Evolutionary conservation across 92 coral and sea anemone genomes (phyloP).

Genomic region (Epizoanthus stellaris): DNA sequence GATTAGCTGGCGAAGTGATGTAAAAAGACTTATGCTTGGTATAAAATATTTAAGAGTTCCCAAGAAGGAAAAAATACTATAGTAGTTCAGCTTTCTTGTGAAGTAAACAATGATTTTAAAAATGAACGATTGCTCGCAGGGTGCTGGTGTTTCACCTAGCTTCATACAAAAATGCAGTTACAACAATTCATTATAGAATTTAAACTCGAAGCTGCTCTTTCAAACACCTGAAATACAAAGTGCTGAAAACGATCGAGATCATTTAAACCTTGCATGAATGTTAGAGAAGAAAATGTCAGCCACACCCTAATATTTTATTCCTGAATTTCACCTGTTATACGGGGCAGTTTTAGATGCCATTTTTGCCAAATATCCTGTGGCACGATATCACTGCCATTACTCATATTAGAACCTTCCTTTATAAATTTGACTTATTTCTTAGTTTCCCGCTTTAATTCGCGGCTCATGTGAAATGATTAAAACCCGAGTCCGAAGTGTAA

Average conservation of each 20-base stretch:
- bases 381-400: background rate
- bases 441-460: slow-evolving; percentile 27
- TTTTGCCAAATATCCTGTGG: background rate
- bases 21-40: too few species aligned
- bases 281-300: background rate
- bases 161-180: too few species aligned
- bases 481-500: background rate
- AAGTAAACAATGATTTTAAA: too few species aligned
- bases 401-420: slow-evolving; percentile 39
- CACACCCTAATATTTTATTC: background rate
- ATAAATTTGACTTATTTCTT: slow-evolving; percentile 15
- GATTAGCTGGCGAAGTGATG: too few species aligned
- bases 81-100: too few species aligned
- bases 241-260: background rate
- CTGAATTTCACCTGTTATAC: slow-evolving; percentile 14
- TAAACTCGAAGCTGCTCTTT: too few species aligned
- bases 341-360: background rate
- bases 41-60: too few species aligned
- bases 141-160: too few species aligned
- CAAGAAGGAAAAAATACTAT: too few species aligned
- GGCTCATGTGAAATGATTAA: slow-evolving; percentile 36
- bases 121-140: too few species aligned
- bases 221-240: background rate
- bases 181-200: too few species aligned
- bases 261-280: background rate